Evolutionary conservation across 2,888 invertebrate genomes (phyloP), one percentile per base, ranked within the genome.

Genomic region (Schizotus pectinicornis): DNA sequence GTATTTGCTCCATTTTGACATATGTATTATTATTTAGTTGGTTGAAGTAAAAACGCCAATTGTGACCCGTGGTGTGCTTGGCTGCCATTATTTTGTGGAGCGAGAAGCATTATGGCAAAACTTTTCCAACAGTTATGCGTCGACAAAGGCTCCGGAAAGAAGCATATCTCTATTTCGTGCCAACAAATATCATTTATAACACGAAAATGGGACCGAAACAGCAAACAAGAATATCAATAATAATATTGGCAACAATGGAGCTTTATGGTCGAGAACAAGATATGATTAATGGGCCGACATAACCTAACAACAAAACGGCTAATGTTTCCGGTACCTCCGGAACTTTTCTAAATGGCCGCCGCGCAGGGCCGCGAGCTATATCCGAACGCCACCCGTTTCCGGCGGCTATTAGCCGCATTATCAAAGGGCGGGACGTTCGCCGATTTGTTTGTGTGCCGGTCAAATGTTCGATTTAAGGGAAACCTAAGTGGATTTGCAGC

Each of bases 171-270:
- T 68, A 72, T 75, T 71, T 71, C 70, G 73, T 72, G 72, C 74
- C 74, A 73, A 73, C 74, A 75, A 77, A 77, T 76, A 74, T 76
- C 77, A 77, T 78, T 78, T 77, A 77, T 78, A 76, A 75, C 72
- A 76, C 75, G 76, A 74, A 71, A 70, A 73, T 74, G 74, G 75
- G 69, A 70, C 68, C 69, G 72, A 77, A 74, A 74, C 72, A 70
- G 74, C 76, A 77, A 77, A 77, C 77, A 77, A 77, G 76, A 75
- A 78, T 79, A 78, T 79, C 78, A 78, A 79, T 79, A 79, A 79
- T 75, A 75, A 76, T 77, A 76, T 74, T 68, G 69, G 67, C 71
- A 68, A 73, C 75, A 74, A 74, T 43, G 66, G 68, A 61, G 62
- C 64, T 67, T 72, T 69, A 70, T 65, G 67, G 64, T 57, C 61